Conservation (phyloP, 2,113 vertebrate genomes). For the Callocephalon fimbriatum region DNA sequence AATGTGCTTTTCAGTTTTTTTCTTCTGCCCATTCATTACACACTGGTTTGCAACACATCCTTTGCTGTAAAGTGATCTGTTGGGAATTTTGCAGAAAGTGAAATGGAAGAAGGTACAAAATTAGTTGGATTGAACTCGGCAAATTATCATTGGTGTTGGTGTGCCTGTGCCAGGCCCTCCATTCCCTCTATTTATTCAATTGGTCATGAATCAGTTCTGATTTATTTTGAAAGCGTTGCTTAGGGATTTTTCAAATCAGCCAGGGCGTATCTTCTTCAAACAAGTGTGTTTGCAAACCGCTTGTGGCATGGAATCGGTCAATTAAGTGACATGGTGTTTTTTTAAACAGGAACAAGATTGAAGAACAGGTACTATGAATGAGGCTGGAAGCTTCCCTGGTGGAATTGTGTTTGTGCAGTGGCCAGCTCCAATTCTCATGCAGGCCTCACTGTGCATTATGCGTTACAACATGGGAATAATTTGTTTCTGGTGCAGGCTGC, state of each 20-base stretch:
- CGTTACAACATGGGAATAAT: slow-evolving; percentile 32
- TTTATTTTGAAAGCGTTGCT: slow-evolving; percentile 20
- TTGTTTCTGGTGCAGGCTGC: slow-evolving; percentile 2
- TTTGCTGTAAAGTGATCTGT: not conserved
- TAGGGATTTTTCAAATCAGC: slow-evolving; percentile 28
- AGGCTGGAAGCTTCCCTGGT: not conserved
- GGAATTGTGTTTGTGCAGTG: slow-evolving; percentile 61
- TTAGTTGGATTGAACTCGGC: not conserved
- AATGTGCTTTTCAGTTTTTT: not conserved
- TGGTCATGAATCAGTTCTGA: slow-evolving; percentile 6
- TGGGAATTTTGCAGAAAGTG: not conserved
- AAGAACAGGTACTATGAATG: slow-evolving; percentile 32
- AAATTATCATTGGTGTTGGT: not conserved
- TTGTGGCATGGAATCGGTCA: slow-evolving; percentile 19
- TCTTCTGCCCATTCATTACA: not conserved
- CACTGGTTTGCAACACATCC: not conserved
- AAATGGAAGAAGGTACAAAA: slow-evolving; percentile 9
- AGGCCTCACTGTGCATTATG: not conserved
- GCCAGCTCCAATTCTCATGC: slow-evolving; percentile 34
- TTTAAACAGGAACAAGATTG: not conserved
- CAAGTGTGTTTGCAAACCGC: slow-evolving; percentile 32
- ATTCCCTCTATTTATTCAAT: not conserved
- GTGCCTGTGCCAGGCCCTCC: not conserved
- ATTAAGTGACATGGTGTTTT: not conserved
- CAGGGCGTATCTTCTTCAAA: slow-evolving; percentile 34